Evolutionary conservation across 1,140 invertebrate genomes (phyloP), one percentile per base, ranked within the genome.

Genomic region (Riptortus pedestris): DNA sequence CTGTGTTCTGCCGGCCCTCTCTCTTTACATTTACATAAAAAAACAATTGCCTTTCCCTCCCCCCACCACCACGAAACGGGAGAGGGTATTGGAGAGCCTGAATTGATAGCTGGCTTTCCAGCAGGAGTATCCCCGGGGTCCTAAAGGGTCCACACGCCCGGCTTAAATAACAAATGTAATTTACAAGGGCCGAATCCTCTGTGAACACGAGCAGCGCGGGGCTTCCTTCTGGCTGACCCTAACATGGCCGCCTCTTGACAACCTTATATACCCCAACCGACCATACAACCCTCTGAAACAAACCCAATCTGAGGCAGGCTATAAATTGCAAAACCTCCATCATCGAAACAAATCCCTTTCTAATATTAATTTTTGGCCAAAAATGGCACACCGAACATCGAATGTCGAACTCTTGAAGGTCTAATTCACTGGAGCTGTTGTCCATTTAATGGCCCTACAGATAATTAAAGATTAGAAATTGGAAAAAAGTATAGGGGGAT

Each of bases 81-180:
- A 43, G n/a, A 43, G 38, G 38, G 38, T n/a, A n/a, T n/a, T n/a
- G 48, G 48, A 51, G 48, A 18, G 22, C 48, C 48, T 38, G 31
- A 38, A 38, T 38, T 38, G 31, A 38, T 38, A 38, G 31, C 31
- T 14, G 31, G 38, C 38, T 43, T 11, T 11, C 11, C n/a, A 43
- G n/a, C 11, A 11, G 38, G 38, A n/a, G n/a, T n/a, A 43, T 43
- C n/a, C n/a, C n/a, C 38, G n/a, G n/a, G n/a, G 48, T 24, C 5
- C n/a, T 51, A 26, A 26, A 16, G 12, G 28, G 28, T 59, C n/a
- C 16, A n/a, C 16, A 14, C 28, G 57, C 20, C 0, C 18, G 11
- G 57, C 57, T 38, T 51, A 59, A 59, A 59, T 59, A 59, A 59
- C 57, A 59, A 59, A 59, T 59, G 57, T 59, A 59, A 59, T 59